Base-by-base conservation (phyloP, 2,797 vertebrate genomes). In the Salarias fasciatus region DNA sequence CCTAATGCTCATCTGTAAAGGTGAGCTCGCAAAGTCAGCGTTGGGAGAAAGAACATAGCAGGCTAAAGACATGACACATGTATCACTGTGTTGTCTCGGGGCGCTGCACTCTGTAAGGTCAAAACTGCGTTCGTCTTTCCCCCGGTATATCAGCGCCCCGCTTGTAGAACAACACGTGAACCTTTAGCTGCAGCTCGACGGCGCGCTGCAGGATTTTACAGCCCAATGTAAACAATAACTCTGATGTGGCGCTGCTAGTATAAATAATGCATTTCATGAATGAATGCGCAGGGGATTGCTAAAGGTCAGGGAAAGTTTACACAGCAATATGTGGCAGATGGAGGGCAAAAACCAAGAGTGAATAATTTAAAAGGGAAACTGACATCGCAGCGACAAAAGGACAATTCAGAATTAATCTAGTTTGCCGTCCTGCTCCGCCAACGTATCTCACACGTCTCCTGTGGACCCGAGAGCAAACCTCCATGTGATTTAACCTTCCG, bases 291-390 rank as follows among this genome's bases (percentile, higher is more conserved):
- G 70, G 77, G 81, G 82, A 79, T 40, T 68, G 72, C 12, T 0
- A 85, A 88, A 87, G 89, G 89, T 92, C 88, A 84, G 55, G 13
- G 60, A 74, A 77, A 89, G 90, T 92, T 93, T 91, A 88, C 70
- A 55, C 64, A 66, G 82, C 53, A 61, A 86, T 90, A 72, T 80
- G 81, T 65, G 79, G 76, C 80, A 87, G 86, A 89, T 85, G 86
- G 84, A 81, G 77, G 64, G 74, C 67, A 70, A 82, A 78, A 86
- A 70, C 36, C 57, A 74, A 54, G 53, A 78, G 79, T 83, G 83
- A 89, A 91, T 87, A 66, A 86, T 88, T 88, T 79, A 84, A 71
- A 68, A 67, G 60, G 65, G 57, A 65, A 76, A 79, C 53, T 81
- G 82, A 82, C 82, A 79, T 69, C 15, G 45, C 15, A 37, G 72